Evolutionary conservation across 2,888 invertebrate genomes (phyloP), one percentile per base, ranked within the genome.

Genomic region (Neocrepidodera transversa): DNA sequence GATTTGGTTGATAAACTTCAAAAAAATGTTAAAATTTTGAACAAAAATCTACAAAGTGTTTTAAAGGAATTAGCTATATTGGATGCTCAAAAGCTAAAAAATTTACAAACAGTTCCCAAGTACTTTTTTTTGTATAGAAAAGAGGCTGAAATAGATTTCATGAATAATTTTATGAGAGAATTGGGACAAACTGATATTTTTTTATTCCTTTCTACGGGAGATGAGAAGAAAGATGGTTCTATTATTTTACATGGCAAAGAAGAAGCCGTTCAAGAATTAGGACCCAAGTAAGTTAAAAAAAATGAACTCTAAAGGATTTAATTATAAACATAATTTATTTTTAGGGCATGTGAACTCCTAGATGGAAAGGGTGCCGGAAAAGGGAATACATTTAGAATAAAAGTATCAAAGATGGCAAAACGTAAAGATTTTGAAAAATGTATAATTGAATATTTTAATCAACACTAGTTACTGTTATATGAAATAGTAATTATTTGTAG

Each of bases 111-210:
- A 0, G 74, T 78, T 53, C 87, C 87, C 0, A 84, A 83, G 70
- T 88, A 82, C 70, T 79, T 84, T 60, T 81, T 81, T 23, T 75
- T 88, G 71, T 86, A 84, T 70, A 85, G 88, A 64, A 89, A 88
- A 68, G 92, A 92, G 72, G 92, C 89, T 0, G 92, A 92, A 66
- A 83, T 86, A 4, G 92, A 92, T 70, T 93, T 91, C 71, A 87
- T 91, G 74, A 85, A 86, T 63, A 82, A 83, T 16, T 82, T 93
- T 58, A 81, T 90, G 11, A 86, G 87, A 65, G 87, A 86, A 63
- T 74, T 90, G 49, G 87, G 85, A 36, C 54, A 53, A 14, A 79
- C 80, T 68, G 83, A 80, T 5, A 77, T 88, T 48, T 84, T 90
- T 55, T 78, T 90, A 54, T 87, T 91, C 67, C 70, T 92, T 49